phyloP scores from a whole-genome alignment of 2,888 invertebrate species.

The Glaucopsyche alexis region DNA sequence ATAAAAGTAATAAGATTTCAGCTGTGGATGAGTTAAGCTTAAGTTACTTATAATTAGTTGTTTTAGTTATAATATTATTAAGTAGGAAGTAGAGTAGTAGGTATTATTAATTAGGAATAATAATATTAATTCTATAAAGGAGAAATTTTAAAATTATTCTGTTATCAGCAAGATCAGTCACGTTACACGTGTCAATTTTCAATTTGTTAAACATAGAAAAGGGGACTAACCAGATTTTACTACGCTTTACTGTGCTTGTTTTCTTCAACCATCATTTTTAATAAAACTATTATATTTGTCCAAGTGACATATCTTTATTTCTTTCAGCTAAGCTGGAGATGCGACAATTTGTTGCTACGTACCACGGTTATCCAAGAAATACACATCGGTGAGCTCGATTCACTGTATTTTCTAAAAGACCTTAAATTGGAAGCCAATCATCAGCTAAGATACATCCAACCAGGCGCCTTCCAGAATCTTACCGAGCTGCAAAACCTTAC shows the following conservation, averaged over 20 bases:
- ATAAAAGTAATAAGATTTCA: no score
- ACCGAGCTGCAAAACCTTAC: constrained; percentile 71
- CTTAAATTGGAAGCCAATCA: constrained; percentile 79
- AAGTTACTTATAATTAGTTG: no score
- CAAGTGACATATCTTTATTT: constrained; percentile 26
- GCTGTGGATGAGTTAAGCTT: no score
- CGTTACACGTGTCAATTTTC: no score
- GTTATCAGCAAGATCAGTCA: no score
- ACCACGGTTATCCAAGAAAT: constrained; percentile 72
- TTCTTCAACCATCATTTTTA: not conserved
- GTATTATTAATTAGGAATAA: no score
- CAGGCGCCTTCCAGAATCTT: constrained; percentile 72
- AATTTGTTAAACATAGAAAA: no score
- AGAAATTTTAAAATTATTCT: not conserved
- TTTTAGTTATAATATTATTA: not conserved
- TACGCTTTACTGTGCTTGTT: not conserved
- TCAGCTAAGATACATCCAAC: constrained; percentile 67
- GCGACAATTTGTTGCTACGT: constrained; percentile 67
- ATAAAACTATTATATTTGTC: not conserved
- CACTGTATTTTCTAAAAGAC: constrained; percentile 57
- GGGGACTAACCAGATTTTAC: not conserved
- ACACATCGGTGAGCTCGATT: constrained; percentile 62
- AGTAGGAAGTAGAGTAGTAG: no score
- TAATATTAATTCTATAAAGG: not conserved
- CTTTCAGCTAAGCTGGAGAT: constrained; percentile 60